Evolutionary conservation across 2,113 vertebrate genomes (phyloP), one percentile per base, ranked within the genome.

Genomic region (Apodemus speciosus): DNA sequence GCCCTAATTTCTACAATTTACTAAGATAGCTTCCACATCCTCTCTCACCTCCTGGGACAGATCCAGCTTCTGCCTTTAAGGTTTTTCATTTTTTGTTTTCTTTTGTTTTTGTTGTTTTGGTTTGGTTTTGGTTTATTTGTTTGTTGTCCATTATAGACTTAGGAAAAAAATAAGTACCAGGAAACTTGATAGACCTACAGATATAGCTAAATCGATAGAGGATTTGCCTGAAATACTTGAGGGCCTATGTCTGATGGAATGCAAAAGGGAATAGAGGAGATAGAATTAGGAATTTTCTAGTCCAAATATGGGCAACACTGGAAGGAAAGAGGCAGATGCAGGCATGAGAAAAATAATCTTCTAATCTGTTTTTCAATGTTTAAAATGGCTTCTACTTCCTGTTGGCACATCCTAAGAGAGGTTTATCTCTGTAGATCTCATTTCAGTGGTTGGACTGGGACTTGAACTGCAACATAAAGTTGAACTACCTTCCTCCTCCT

Each of bases 381-480:
- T 58, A 75, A 90, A 90, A 60, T 58, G n/a, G 15, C 87, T 85
- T 60, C 64, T 13, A 38, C 11, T 8, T 43, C 64, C 27, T 20
- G 4, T n/a, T 83, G 87, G 85, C 73, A 68, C 6, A 79, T 76
- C 62, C 90, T 77, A 21, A 90, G 35, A 94, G 1, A 87, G 32
- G 3, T 7, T 81, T 95, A 93, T 94, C 91, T 95, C 66, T 46
- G 77, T 13, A 92, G 91, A 93, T 89, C 89, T 94, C 77, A 68
- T 81, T 96, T 96, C 91, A 0, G 62, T 89, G 92, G 86, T 83
- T 77, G 72, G 53, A 64, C 43, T 0, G 8, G 71, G 43, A 40
- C 79, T 92, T 94, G 38, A 94, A 85, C 86, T 94, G 60, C 13
- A 87, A 92, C 64, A 73, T 2, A 72, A 77, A 87, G 76, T 88